phyloP scores from a whole-genome alignment of 2,113 vertebrate genomes.

The Pelvicachromis taeniatus region DNA sequence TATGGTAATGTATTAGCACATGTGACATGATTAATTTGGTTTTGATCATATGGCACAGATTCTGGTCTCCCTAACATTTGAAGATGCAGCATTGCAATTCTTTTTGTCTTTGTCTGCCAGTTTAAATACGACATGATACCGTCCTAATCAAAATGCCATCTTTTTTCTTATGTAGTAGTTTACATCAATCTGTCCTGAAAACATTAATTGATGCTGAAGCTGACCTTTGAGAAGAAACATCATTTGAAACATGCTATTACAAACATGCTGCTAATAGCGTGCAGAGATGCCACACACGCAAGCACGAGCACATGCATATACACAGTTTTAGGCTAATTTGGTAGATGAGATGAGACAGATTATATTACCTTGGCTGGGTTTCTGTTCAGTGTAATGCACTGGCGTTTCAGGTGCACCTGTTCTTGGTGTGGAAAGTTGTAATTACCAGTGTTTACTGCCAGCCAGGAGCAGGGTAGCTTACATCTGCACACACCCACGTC shows the following conservation, averaged over 20 bases:
- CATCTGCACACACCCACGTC: conserved; percentile 54
- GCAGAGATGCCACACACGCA: background rate
- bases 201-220: conserved; percentile 54
- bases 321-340: conserved; percentile 48
- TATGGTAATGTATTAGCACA: background rate
- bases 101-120: background rate
- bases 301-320: background rate
- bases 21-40: background rate
- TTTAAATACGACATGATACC: conserved; percentile 26
- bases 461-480: conserved; percentile 28
- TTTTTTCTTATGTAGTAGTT: conserved; percentile 19
- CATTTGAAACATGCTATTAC: conserved; percentile 35
- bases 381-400: conserved; percentile 34
- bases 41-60: background rate
- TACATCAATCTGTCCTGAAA: conserved; percentile 36
- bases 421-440: conserved; percentile 67
- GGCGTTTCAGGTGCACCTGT: conserved; percentile 68
- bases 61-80: background rate
- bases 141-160: conserved; percentile 46
- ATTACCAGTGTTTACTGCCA: conserved; percentile 66
- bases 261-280: conserved; percentile 10
- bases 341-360: conserved; percentile 65
- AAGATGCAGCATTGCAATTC: background rate
- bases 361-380: conserved; percentile 66
- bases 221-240: conserved; percentile 65